Percentiles rank a stretch among this genome's conserved stretches.
These are phyloP conservation scores for Pachydiplax longipennis DNA, from an alignment of 2,888 invertebrate species.

Conservation along the genomic window DNA sequence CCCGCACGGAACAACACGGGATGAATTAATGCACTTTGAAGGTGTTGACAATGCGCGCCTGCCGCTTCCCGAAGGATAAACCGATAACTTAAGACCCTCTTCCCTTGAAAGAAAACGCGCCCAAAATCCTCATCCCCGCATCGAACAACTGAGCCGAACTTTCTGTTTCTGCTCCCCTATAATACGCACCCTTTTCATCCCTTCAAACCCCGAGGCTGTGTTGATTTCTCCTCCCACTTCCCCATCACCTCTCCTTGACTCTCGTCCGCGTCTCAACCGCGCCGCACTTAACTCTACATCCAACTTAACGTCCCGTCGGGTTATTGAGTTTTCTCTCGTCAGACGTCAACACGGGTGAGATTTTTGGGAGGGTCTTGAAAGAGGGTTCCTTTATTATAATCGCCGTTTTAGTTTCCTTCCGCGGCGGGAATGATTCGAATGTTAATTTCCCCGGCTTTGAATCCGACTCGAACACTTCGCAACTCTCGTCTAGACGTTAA, in stretches of 20 bases:
- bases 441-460: too few relatives aligned
- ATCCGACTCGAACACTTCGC: too few relatives aligned
- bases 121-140: background rate
- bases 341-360: background rate
- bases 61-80: background rate
- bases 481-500: too few relatives aligned
- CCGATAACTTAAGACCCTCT: background rate
- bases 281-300: background rate
- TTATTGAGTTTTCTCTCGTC: constrained; percentile 23
- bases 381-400: too few relatives aligned
- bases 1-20: too few relatives aligned
- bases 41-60: background rate
- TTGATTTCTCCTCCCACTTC: background rate
- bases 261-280: background rate
- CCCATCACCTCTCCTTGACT: background rate
- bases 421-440: too few relatives aligned
- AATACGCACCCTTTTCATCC: background rate
- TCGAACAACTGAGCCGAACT: too few relatives aligned
- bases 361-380: too few relatives aligned
- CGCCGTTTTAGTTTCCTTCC: too few relatives aligned
- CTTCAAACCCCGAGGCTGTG: background rate
- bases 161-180: background rate
- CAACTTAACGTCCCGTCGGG: background rate
- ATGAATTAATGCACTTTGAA: too few relatives aligned
- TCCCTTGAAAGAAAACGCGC: background rate